These are phyloP conservation scores for Acanthurus leucopareius DNA, from an alignment of 2,797 vertebrate species.

Conservation along the genomic window DNA sequence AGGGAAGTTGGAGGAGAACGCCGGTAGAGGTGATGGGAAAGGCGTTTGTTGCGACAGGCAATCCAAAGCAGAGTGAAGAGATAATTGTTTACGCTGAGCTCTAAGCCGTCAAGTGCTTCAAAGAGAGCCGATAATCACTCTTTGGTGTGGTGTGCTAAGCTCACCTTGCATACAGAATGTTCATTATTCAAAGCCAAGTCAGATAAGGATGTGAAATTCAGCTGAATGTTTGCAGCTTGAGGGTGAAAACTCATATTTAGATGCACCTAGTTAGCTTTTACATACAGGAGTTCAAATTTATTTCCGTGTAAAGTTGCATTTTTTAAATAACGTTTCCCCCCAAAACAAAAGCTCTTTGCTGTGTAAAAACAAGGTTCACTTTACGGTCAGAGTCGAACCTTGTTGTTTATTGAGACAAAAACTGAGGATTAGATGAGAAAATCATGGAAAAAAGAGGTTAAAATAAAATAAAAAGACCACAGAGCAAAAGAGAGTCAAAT, in stretches of 20 bases:
- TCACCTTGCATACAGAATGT: conserved; percentile 77
- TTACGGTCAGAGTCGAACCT: conserved; percentile 6
- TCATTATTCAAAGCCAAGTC: conserved; percentile 59
- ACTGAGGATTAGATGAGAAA: neutral
- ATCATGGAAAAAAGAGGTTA: conserved; percentile 33
- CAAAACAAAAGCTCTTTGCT: conserved; percentile 35
- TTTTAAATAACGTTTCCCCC: conserved; percentile 42
- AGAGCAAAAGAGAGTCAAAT: conserved; percentile 50
- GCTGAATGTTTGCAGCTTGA: conserved; percentile 64
- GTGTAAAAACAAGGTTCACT: conserved; percentile 17
- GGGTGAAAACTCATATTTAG: conserved; percentile 40
- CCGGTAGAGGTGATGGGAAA: conserved; percentile 58
- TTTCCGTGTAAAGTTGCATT: conserved; percentile 44
- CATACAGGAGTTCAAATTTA: conserved; percentile 17
- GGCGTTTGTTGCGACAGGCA: conserved; percentile 85
- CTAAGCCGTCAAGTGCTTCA: conserved; percentile 74
- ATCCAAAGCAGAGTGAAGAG: conserved; percentile 79
- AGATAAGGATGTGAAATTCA: conserved; percentile 65
- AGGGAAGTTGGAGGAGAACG: conserved; percentile 22
- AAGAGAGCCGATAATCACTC: conserved; percentile 73
- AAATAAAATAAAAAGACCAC: conserved; percentile 23
- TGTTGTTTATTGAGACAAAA: conserved; percentile 39
- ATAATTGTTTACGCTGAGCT: conserved; percentile 80
- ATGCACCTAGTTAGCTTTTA: conserved; percentile 44
- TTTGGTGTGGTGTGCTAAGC: conserved; percentile 59